Evolutionary conservation across 2,113 vertebrate genomes (phyloP), one percentile per base, ranked within the genome.

Genomic region (Anas platyrhynchos): DNA sequence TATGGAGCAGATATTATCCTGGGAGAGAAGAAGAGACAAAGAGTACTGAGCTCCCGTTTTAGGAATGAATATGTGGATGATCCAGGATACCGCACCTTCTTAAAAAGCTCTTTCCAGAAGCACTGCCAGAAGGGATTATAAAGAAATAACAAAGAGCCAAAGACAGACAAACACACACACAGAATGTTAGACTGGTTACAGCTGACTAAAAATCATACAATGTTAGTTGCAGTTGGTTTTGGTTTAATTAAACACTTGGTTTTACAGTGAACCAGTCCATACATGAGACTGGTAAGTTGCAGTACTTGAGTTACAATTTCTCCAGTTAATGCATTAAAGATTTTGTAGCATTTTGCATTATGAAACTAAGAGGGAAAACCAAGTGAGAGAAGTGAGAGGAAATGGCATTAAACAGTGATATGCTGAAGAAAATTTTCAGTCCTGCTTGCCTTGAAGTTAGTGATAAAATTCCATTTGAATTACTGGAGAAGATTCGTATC

Each of bases 11-110:
- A 98, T 86, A 87, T 97, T 73, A 98, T 98, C n/a, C 98, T 99
- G 95, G 98, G 98, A 50, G 98, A 99, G 93, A 98, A 98, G 96
- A 99, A 99, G 97, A 98, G 99, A 58, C 99, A 99, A 89, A 98
- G 99, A 89, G 98, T 99, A 26, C 94, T 99, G 91, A 99, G 99
- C 95, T 99, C 99, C 17, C 98, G 99, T 83, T 99, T 99, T 96
- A 99, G 98, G 97, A 99, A 99, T 38, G 99, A 99, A 65, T 99
- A 98, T 88, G 99, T 99, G 95, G 98, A 98, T 94, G 98, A 99
- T 95, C 98, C 98, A 48, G 98, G 98, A 89, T 99, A 99, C 88
- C 99, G 98, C 86, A 98, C 97, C n/a, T 98, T 98, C 89, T 88
- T 98, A 76, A 98, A 97, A 96, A 98, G 96, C 63, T 97, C 98